Conservation (phyloP, 2,888 invertebrate genomes). For the Idaea biselata region DNA sequence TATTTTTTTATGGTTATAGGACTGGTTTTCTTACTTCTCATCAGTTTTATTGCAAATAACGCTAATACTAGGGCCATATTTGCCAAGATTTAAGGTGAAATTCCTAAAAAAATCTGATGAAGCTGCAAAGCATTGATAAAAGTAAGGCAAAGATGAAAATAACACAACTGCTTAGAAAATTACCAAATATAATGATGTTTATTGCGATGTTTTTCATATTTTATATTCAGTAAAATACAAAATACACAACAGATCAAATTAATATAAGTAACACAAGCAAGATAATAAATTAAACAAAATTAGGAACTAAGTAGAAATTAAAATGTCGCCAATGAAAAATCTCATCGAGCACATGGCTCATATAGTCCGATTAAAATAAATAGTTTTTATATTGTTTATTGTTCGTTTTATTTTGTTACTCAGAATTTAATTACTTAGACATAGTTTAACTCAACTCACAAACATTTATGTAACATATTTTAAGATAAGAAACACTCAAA, state of each 20-base stretch:
- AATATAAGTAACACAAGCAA: neutral
- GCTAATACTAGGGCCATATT: too few relatives aligned
- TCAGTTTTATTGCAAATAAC: too few relatives aligned
- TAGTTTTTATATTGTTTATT: neutral
- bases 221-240: neutral
- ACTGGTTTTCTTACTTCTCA: too few relatives aligned
- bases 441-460: neutral
- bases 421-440: neutral
- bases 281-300: neutral
- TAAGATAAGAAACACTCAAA: neutral
- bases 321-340: neutral
- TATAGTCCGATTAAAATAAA: neutral
- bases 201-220: slow-evolving; percentile 2
- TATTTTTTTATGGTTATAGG: too few relatives aligned
- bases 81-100: too few relatives aligned
- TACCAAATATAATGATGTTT: neutral
- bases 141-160: too few relatives aligned
- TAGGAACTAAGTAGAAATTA: neutral
- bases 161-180: too few relatives aligned
- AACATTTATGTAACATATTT: neutral
- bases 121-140: too few relatives aligned
- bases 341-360: neutral
- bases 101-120: too few relatives aligned
- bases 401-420: neutral
- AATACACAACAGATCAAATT: neutral